Conservation (phyloP, 2,888 invertebrate species). For the Resseliella maxima region DNA sequence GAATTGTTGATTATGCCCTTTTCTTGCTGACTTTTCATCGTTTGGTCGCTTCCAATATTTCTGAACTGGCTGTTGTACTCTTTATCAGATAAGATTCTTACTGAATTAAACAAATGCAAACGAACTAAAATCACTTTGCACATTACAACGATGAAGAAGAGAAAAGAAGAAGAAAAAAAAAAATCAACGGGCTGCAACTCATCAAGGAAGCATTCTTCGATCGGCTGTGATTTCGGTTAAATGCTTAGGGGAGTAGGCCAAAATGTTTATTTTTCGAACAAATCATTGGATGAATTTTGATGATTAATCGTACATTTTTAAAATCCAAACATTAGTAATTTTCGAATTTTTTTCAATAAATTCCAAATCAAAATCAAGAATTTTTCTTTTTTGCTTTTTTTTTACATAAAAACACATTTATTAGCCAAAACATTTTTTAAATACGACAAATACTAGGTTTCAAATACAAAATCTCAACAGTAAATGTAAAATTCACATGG, state of each 20-base stretch:
- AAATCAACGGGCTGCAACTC: background rate
- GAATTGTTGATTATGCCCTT: constrained; percentile 23
- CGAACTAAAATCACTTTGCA: background rate
- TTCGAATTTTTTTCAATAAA: too few species aligned
- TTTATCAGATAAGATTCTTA: constrained; percentile 57
- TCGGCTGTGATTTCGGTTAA: background rate
- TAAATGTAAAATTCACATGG: constrained; percentile 37
- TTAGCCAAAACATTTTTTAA: background rate
- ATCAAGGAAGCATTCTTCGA: constrained; percentile 22
- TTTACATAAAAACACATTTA: too few species aligned
- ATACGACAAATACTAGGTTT: background rate
- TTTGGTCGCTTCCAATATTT: background rate
- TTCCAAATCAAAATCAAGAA: too few species aligned
- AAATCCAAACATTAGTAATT: too few species aligned
- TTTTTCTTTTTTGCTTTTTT: too few species aligned
- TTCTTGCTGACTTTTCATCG: background rate
- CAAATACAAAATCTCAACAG: background rate
- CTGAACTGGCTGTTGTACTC: background rate
- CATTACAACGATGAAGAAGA: too few species aligned
- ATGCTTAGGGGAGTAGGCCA: constrained; percentile 51
- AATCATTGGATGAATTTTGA: too few species aligned
- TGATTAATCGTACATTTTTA: too few species aligned
- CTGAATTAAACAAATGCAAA: constrained; percentile 56
- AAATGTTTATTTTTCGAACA: background rate
- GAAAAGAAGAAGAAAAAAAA: background rate